These are phyloP conservation scores for Limnephilus rhombicus DNA, from an alignment of 2,888 invertebrate species.

Conservation along the genomic window DNA sequence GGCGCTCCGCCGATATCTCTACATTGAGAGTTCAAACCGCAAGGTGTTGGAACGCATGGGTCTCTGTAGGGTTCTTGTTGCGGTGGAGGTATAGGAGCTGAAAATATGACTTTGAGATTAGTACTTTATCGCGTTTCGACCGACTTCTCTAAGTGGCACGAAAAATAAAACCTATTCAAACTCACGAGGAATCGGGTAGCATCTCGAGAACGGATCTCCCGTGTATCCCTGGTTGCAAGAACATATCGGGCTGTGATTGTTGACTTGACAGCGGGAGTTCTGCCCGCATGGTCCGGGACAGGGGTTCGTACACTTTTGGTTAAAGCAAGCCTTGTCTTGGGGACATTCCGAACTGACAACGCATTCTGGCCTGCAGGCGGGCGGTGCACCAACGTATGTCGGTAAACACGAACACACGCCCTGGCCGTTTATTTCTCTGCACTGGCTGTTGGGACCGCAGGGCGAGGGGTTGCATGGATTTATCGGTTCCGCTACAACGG, in stretches of 20 bases:
- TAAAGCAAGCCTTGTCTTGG: conserved; percentile 84
- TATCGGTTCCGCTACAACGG: conserved; percentile 53
- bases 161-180: conserved; percentile 48
- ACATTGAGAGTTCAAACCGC: too few species aligned
- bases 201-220: conserved; percentile 84
- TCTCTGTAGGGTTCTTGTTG: too few species aligned
- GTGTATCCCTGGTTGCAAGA: conserved; percentile 80
- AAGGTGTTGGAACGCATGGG: too few species aligned
- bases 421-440: conserved; percentile 83
- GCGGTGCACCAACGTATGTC: conserved; percentile 85
- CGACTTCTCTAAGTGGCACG: too few species aligned
- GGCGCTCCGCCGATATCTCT: too few species aligned
- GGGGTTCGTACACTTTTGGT: conserved; percentile 87
- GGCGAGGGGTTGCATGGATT: conserved; percentile 84
- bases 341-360: conserved; percentile 87
- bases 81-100: too few species aligned
- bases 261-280: conserved; percentile 84
- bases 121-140: too few species aligned
- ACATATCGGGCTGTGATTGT: conserved; percentile 89
- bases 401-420: conserved; percentile 87
- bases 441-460: conserved; percentile 87
- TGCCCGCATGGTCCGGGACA: conserved; percentile 85
- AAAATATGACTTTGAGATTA: too few species aligned
- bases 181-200: conserved; percentile 77
- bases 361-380: conserved; percentile 88